These are phyloP conservation scores for Ephialtes manifestator DNA, from an alignment of 2,888 invertebrate genomes.

Conservation along the genomic window DNA sequence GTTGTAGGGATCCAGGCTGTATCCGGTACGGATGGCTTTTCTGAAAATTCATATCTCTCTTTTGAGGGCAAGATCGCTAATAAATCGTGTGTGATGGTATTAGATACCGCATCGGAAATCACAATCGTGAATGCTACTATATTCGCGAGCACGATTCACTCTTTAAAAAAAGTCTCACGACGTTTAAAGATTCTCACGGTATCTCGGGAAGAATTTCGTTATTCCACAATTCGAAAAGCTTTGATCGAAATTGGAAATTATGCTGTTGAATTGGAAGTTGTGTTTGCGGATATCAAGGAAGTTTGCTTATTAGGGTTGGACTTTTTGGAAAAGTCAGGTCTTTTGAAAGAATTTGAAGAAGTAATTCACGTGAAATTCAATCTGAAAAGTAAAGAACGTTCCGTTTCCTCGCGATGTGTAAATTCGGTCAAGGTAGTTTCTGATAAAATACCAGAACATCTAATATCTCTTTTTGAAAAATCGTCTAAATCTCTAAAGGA, in stretches of 20 bases:
- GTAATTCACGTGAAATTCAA: too few relatives aligned
- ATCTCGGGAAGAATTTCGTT: conserved; percentile 24
- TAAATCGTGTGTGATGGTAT: background rate
- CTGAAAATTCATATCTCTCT: background rate
- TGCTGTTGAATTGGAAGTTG: conserved; percentile 29
- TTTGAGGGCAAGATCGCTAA: conserved; percentile 30
- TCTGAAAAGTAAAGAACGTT: too few relatives aligned
- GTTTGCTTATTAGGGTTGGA: background rate
- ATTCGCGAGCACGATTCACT: conserved; percentile 20
- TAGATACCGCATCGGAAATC: background rate
- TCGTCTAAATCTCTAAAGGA: too few relatives aligned
- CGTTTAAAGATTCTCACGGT: conserved; percentile 38
- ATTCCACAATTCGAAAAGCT: conserved; percentile 13
- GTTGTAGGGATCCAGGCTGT: too few relatives aligned
- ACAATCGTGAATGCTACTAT: conserved; percentile 6
- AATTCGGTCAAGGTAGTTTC: too few relatives aligned
- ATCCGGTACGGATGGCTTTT: too few relatives aligned
- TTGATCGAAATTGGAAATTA: background rate
- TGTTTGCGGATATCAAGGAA: conserved; percentile 21
- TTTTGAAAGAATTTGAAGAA: too few relatives aligned
- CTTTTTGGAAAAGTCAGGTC: too few relatives aligned
- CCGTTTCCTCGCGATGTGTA: too few relatives aligned
- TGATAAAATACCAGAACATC: background rate
- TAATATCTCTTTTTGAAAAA: background rate
- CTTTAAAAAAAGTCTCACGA: conserved; percentile 18